A percentile compares a stretch with the other conserved stretches of the same genome.
phyloP scores from a whole-genome alignment of 1,140 invertebrate genomes.

The Formica selysi region DNA sequence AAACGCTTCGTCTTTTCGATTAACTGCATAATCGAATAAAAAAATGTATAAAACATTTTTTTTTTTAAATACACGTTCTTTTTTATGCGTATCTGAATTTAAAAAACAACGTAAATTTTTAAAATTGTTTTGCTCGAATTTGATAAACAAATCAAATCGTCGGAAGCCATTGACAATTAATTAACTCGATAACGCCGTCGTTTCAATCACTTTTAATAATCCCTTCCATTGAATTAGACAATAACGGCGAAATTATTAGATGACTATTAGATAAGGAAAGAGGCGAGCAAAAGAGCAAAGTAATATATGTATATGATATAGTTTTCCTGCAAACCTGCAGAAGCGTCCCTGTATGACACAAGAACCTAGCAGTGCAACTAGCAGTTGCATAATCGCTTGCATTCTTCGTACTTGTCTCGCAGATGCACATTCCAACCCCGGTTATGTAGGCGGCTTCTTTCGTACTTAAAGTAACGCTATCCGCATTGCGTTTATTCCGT shows the following conservation, averaged over 20 bases:
- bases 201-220: background rate
- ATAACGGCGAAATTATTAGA: conserved; percentile 18
- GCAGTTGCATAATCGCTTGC: conserved; percentile 81
- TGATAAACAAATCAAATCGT: background rate
- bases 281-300: conserved; percentile 10
- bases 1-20: background rate
- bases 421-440: conserved; percentile 44
- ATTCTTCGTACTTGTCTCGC: conserved; percentile 71
- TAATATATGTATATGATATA: background rate
- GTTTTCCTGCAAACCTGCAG: background rate
- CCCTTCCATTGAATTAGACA: background rate
- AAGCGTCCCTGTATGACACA: conserved; percentile 75
- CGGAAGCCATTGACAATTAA: background rate
- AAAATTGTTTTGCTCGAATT: background rate
- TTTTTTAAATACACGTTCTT: background rate
- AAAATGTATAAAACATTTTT: background rate
- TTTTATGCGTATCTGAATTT: background rate
- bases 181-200: background rate
- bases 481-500: background rate
- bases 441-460: conserved; percentile 30
- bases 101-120: background rate
- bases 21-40: background rate
- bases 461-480: background rate
- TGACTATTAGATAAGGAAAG: background rate
- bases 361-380: conserved; percentile 82